Evolutionary conservation across 2,888 invertebrate species (phyloP).

Genomic region (Thymelicus lineola): DNA sequence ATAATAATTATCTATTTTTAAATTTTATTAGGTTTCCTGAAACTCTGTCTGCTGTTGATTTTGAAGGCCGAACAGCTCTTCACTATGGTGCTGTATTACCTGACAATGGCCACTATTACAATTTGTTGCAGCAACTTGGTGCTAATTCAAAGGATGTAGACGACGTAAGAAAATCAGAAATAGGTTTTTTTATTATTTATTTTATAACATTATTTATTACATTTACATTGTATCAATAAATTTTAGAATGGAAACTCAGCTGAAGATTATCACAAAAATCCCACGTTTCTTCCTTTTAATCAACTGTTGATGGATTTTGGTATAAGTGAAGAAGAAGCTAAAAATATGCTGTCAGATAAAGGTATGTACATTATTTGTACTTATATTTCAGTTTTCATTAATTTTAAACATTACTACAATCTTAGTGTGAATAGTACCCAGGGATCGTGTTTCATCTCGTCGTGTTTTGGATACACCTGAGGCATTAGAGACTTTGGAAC

Average conservation of each 20-base stretch:
- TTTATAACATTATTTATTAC: not conserved
- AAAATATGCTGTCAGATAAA: conserved; percentile 91
- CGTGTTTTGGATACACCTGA: conserved; percentile 89
- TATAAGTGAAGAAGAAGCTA: conserved; percentile 87
- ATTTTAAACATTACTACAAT: conserved; percentile 29
- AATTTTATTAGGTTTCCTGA: conserved; percentile 89
- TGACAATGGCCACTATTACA: conserved; percentile 95
- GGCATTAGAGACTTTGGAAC: conserved; percentile 89
- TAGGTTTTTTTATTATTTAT: conserved; percentile 13
- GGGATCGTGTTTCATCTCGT: conserved; percentile 90
- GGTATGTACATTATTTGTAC: conserved; percentile 78
- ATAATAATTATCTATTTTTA: not conserved
- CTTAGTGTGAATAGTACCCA: conserved; percentile 85
- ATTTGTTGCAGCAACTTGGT: conserved; percentile 93
- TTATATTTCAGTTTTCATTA: conserved; percentile 6
- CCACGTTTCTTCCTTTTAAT: conserved; percentile 88
- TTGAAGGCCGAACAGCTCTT: conserved; percentile 93
- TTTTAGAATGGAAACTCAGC: conserved; percentile 90
- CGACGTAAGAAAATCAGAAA: conserved; percentile 86
- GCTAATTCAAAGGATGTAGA: conserved; percentile 93
- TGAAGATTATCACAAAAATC: conserved; percentile 90
- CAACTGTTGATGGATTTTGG: conserved; percentile 89
- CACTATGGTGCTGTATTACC: conserved; percentile 94
- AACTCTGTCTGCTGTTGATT: conserved; percentile 91
- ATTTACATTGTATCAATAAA: conserved; percentile 21